Base-by-base conservation (phyloP, 35 echinoderm and acorn worm species). In the Eucidaris tribuloides region DNA sequence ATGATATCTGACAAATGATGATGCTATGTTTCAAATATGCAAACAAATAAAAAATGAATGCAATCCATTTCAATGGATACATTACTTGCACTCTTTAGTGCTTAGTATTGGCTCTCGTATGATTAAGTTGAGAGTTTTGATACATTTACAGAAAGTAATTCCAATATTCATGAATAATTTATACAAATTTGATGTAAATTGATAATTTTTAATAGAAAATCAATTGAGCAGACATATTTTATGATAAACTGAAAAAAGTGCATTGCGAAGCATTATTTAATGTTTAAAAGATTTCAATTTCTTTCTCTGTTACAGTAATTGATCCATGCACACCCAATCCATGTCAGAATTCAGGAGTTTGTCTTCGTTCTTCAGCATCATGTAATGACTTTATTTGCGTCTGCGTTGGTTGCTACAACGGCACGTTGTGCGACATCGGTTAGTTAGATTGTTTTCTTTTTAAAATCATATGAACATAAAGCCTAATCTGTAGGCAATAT, bases 331-430 rank as follows among this genome's bases (percentile, higher is more conserved):
- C 49, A 34, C 37, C 15, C 40, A 36, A 48, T 36, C 78, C 78
- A 80, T 80, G 78, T 57, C 44, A 80, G 45, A 80, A 80, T 36
- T 40, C 37, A 15, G 78, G 78, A 34, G 9, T 25, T 9, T 80
- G 78, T 57, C n/a, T 59, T n/a, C 30, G n/a, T 13, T 15, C 71
- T 45, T 24, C 19, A 28, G 29, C 23, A 27, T 54, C 42, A 0
- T 80, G 78, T 29, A 57, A 22, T 19, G 49, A 57, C 42, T 60
- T 31, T 59, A 32, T n/a, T 27, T 80, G 78, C 39, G 20, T 27
- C 32, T 80, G 78, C 28, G n/a, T 5, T 5, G 4, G 20, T 7
- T 80, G 78, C 39, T 80, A 28, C 22, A 46, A 40, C 7, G 78
- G 49, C 1, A 30, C 17, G 6, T 4, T 45, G 14, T 80, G 78